A percentile compares a stretch with the other conserved stretches of the same genome.
Conservation (phyloP, 2,888 invertebrate genomes). For the Melanargia galathea region DNA sequence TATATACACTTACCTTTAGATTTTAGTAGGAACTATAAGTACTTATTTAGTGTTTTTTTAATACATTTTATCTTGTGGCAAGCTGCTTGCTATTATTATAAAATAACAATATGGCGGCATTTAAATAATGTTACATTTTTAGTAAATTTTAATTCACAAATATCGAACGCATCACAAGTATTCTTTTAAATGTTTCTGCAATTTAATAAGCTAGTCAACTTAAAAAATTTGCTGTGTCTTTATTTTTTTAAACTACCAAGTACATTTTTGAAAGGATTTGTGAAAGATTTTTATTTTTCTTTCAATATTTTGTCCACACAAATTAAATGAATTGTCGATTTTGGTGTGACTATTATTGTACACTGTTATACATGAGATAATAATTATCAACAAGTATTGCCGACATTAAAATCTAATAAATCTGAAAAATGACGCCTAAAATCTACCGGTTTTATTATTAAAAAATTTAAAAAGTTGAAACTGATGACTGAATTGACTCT, state of each 20-base stretch:
- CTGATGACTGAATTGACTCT: too few relatives aligned
- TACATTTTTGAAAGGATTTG: neutral
- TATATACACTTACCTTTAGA: too few relatives aligned
- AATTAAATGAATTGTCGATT: neutral
- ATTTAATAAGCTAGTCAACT: slow-evolving; percentile 1
- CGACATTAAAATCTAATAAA: neutral
- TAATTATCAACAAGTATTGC: too few relatives aligned
- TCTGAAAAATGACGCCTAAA: neutral
- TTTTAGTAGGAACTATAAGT: slow-evolving; percentile 39
- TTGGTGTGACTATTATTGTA: neutral
- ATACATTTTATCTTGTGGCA: slow-evolving; percentile 41
- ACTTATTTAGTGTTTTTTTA: slow-evolving; percentile 46
- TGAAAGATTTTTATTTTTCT: neutral
- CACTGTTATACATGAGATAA: too few relatives aligned
- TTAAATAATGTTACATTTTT: neutral
- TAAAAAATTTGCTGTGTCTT: neutral
- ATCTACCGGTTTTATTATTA: neutral
- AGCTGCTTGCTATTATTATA: slow-evolving; percentile 35
- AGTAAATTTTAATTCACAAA: neutral
- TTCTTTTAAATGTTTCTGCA: neutral
- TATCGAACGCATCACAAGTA: slow-evolving; percentile 1
- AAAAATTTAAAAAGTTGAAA: too few relatives aligned
- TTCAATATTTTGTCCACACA: neutral
- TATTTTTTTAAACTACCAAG: neutral
- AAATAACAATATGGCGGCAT: slow-evolving; percentile 17